Percentiles rank a stretch among this genome's conserved stretches.
phyloP scores from a whole-genome alignment of 2,888 invertebrate genomes.

The Timandra comae region DNA sequence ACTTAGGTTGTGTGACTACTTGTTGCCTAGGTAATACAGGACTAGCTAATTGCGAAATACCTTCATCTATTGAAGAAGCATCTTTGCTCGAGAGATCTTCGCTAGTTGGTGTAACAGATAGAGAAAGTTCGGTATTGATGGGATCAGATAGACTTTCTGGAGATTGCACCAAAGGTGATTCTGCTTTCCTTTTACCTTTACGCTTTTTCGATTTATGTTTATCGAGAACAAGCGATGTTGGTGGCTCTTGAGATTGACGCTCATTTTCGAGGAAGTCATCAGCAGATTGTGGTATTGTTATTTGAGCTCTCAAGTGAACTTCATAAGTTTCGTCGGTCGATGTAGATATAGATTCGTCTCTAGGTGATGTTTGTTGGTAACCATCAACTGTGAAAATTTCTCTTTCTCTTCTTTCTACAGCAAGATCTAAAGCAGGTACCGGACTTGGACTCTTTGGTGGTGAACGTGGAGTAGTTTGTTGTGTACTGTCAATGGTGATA shows the following conservation, averaged over 20 bases:
- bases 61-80: slow-evolving; percentile 64
- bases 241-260: slow-evolving; percentile 43
- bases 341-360: slow-evolving; percentile 67
- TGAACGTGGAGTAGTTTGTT: slow-evolving; percentile 78
- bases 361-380: slow-evolving; percentile 70
- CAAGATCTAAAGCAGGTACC: slow-evolving; percentile 28
- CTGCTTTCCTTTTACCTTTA: slow-evolving; percentile 57
- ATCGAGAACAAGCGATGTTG: slow-evolving; percentile 46
- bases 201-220: slow-evolving; percentile 59
- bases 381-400: slow-evolving; percentile 38
- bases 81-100: slow-evolving; percentile 61
- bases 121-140: slow-evolving; percentile 65
- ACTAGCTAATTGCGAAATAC: slow-evolving; percentile 60
- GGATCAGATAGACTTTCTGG: slow-evolving; percentile 71
- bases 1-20: slow-evolving; percentile 36
- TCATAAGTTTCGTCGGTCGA: slow-evolving; percentile 77
- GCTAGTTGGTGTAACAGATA: slow-evolving; percentile 63
- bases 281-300: slow-evolving; percentile 70
- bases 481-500: slow-evolving; percentile 35
- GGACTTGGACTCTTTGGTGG: slow-evolving; percentile 20
- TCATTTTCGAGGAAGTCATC: slow-evolving; percentile 60
- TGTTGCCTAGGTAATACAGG: slow-evolving; percentile 36
- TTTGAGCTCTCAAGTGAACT: slow-evolving; percentile 77
- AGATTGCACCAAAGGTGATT: slow-evolving; percentile 47
- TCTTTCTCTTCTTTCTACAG: slow-evolving; percentile 13